Percentiles rank a stretch among this genome's conserved stretches.
Conservation (phyloP, 1,140 invertebrate species). For the Aphelenchoides fujianensis region DNA sequence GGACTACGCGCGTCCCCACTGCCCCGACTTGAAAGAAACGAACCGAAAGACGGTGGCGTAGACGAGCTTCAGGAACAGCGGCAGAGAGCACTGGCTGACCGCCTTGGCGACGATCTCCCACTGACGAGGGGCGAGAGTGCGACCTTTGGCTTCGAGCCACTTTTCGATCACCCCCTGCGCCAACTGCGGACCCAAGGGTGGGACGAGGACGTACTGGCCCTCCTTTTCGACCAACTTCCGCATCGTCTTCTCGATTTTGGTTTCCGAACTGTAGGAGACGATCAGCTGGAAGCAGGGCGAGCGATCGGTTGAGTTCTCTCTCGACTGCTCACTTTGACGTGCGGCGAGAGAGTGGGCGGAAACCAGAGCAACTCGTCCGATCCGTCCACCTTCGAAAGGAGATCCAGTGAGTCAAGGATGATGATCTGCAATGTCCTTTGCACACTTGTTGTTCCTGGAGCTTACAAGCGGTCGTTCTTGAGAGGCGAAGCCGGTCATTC, state of each 20-base stretch:
- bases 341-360: conserved; percentile 78
- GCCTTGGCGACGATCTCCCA: conserved; percentile 88
- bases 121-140: conserved; percentile 85
- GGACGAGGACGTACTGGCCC: conserved; percentile 83
- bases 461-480: conserved; percentile 75
- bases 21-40: too few relatives aligned
- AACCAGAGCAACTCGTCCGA: conserved; percentile 94
- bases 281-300: conserved; percentile 32
- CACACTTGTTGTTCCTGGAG: too few relatives aligned
- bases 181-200: conserved; percentile 76
- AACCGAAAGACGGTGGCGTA: conserved; percentile 69
- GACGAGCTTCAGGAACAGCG: conserved; percentile 93
- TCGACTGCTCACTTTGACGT: conserved; percentile 92
- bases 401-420: conserved; percentile 87
- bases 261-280: conserved; percentile 32
- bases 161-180: conserved; percentile 88
- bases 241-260: conserved; percentile 46
- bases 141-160: conserved; percentile 86
- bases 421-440: conserved; percentile 63
- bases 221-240: conserved; percentile 63
- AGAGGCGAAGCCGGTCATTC: conserved; percentile 78
- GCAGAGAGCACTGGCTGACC: conserved; percentile 83
- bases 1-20: too few relatives aligned
- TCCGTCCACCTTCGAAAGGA: conserved; percentile 86
- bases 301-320: conserved; percentile 4